Base-by-base conservation (phyloP, 2,888 invertebrate species). In the Troides oblongomaculatus region DNA sequence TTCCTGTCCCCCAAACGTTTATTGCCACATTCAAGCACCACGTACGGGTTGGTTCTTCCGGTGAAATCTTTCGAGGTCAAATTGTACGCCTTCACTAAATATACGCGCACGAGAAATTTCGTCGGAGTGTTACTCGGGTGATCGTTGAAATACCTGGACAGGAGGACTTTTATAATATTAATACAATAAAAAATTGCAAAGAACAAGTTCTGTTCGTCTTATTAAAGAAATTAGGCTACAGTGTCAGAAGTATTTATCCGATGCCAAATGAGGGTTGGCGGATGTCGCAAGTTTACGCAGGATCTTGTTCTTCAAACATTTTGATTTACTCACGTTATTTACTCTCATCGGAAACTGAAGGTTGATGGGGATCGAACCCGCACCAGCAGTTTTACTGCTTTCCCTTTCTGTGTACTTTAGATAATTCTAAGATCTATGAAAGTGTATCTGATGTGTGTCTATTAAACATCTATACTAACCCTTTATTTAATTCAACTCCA, bases 41-140 rank as follows among this genome's bases (percentile, higher is more conserved):
- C 89, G 79, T 97, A 98, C 0, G 97, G 96, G 86, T 98, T 96
- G 0, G 96, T 95, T 84, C 95, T 94, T 10, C 95, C 95, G 72
- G 90, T 93, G 18, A 94, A 87, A 78, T 97, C 96, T 74, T 94
- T 95, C 0, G 96, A 95, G 70, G 94, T 94, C 23, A 98, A 89
- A 77, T 96, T 94, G 14, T 95, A 81, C 0, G 95, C 97, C 86
- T 94, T 94, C 1, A 97, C 90, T 46, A 97, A 87, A 84, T 98
- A 98, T 0, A 98, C 94, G 43, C 98, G 92, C 4, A 97, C 94
- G 25, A 96, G 78, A 76, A 95, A 94, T 69, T 94, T 94, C 18
- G 94, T 84, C 0, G 94, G 92, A 4, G 93, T 93, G 77, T 95
- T 95, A 36, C 87, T 84, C 0, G 96, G 96, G 78, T 94, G 93